Conservation (phyloP, 2,888 invertebrate species). For the Gonocerus acuteangulatus region DNA sequence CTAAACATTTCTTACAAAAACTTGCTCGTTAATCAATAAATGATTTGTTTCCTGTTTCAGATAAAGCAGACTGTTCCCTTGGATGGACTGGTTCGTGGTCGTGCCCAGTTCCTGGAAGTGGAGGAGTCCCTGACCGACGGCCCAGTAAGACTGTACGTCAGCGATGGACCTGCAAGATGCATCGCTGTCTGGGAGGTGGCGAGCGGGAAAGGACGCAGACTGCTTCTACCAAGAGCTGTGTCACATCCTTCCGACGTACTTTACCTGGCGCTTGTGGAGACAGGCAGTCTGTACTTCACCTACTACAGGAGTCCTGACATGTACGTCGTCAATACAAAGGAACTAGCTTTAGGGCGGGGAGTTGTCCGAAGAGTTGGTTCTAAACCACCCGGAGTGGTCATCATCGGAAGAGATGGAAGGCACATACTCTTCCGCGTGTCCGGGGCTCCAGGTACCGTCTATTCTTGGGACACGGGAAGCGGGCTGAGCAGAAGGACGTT, state of each 20-base stretch:
- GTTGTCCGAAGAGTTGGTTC: slow-evolving; percentile 47
- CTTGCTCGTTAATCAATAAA: too few species aligned
- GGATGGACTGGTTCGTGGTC: slow-evolving; percentile 46
- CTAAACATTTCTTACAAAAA: too few species aligned
- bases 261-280: slow-evolving; percentile 56
- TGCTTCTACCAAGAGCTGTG: slow-evolving; percentile 49
- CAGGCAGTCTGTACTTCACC: slow-evolving; percentile 54
- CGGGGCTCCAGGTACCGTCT: slow-evolving; percentile 53
- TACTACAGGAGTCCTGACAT: slow-evolving; percentile 56
- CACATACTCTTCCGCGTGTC: slow-evolving; percentile 35
- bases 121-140: slow-evolving; percentile 51
- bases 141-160: slow-evolving; percentile 47
- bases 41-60: slow-evolving; percentile 43
- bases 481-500: slow-evolving; percentile 29
- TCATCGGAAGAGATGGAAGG: slow-evolving; percentile 55
- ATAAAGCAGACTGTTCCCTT: slow-evolving; percentile 56
- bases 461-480: slow-evolving; percentile 52
- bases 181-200: slow-evolving; percentile 60
- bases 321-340: slow-evolving; percentile 51
- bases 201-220: slow-evolving; percentile 54
- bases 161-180: slow-evolving; percentile 62
- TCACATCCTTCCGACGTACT: slow-evolving; percentile 49
- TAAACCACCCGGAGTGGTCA: slow-evolving; percentile 51
- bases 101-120: slow-evolving; percentile 61
- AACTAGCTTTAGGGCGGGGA: slow-evolving; percentile 45